A percentile compares a stretch with the other conserved stretches of the same genome.
phyloP scores from a whole-genome alignment of 2,797 vertebrate genomes.

The Ctenopoma multispine region DNA sequence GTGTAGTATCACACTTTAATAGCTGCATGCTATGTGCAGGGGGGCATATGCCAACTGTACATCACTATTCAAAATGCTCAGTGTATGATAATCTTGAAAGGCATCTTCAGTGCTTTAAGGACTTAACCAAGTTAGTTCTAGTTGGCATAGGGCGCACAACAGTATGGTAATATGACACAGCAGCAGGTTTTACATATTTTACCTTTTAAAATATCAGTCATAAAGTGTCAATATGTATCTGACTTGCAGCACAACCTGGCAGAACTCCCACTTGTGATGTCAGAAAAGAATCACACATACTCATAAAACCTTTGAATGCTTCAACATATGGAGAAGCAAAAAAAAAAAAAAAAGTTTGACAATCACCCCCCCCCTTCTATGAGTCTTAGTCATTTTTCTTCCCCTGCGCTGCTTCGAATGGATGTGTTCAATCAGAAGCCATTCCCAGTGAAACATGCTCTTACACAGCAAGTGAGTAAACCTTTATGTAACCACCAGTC shows the following conservation, averaged over 20 bases:
- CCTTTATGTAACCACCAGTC: constrained; percentile 78
- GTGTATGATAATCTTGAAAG: background rate
- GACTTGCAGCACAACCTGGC: background rate
- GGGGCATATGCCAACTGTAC: background rate
- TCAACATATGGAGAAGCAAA: constrained; percentile 58
- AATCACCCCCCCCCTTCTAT: constrained; percentile 39
- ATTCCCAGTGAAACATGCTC: constrained; percentile 74
- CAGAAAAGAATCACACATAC: constrained; percentile 31
- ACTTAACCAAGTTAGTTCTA: background rate
- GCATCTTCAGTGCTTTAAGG: background rate
- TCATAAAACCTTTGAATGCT: constrained; percentile 30
- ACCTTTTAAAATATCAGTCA: constrained; percentile 5
- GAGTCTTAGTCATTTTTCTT: constrained; percentile 65
- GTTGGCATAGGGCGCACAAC: background rate
- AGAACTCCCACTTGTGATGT: constrained; percentile 23
- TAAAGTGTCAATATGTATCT: background rate
- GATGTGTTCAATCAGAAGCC: constrained; percentile 77
- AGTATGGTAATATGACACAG: background rate
- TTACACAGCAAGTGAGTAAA: constrained; percentile 74
- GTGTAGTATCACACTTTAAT: no score
- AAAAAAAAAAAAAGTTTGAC: constrained; percentile 73
- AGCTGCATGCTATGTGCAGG: background rate
- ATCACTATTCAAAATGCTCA: background rate
- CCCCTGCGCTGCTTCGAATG: constrained; percentile 51
- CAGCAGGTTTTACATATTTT: constrained; percentile 1